Percentiles rank a stretch among this genome's conserved stretches.
phyloP scores from a whole-genome alignment of 2,888 invertebrate genomes.

The Amorpha juglandis region DNA sequence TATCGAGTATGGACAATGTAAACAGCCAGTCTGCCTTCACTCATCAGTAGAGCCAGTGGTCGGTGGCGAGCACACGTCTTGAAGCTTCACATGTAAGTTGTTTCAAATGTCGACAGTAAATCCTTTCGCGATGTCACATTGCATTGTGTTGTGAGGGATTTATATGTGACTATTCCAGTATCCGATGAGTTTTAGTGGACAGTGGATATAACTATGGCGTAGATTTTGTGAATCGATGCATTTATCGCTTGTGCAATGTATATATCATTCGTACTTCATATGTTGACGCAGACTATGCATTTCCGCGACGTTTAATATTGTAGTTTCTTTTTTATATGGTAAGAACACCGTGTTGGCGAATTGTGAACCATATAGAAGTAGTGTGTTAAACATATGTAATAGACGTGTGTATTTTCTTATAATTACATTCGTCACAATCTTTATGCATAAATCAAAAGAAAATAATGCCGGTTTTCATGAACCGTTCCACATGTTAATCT shows the following conservation, averaged over 20 bases:
- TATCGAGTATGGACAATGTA: constrained; percentile 30
- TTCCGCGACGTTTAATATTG: constrained; percentile 6
- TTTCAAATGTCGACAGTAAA: not conserved
- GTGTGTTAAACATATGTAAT: too few relatives aligned
- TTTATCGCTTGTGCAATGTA: constrained; percentile 10
- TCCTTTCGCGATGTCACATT: constrained; percentile 10
- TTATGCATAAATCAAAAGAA: too few relatives aligned
- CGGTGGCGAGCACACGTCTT: constrained; percentile 47
- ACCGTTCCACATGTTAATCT: too few relatives aligned
- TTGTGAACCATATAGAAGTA: not conserved
- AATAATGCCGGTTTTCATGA: too few relatives aligned
- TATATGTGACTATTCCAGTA: not conserved
- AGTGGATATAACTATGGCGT: not conserved
- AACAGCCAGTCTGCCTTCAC: constrained; percentile 29
- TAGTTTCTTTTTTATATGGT: not conserved
- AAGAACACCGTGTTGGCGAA: not conserved
- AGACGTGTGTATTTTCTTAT: too few relatives aligned
- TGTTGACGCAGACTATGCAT: constrained; percentile 17
- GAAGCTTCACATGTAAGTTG: constrained; percentile 53
- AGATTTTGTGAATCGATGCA: not conserved
- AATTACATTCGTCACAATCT: too few relatives aligned
- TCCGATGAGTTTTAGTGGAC: not conserved
- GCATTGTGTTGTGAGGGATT: constrained; percentile 5
- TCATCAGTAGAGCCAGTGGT: constrained; percentile 53
- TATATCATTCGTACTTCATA: not conserved